phyloP scores from a whole-genome alignment of 2,113 vertebrate species.

The Plotosus lineatus region DNA sequence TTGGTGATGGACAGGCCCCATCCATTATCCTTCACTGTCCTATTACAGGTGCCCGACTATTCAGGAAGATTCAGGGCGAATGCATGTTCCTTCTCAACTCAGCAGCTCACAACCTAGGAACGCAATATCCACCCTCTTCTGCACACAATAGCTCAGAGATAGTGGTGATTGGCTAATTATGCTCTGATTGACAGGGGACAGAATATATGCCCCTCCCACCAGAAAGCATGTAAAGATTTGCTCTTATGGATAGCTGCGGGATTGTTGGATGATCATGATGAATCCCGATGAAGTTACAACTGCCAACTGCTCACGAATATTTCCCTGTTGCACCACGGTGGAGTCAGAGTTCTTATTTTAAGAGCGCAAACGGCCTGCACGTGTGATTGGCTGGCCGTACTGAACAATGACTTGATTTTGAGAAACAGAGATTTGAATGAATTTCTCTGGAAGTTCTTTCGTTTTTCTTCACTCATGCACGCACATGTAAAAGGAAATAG shows the following conservation, averaged over 20 bases:
- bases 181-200: background rate
- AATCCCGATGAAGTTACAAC: background rate
- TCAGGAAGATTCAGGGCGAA: background rate
- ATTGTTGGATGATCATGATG: background rate
- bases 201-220: background rate
- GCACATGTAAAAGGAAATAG: background rate
- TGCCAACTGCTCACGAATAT: background rate
- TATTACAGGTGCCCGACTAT: background rate
- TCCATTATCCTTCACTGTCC: background rate
- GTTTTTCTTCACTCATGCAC: background rate
- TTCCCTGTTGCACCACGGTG: background rate
- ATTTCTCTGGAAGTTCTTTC: background rate
- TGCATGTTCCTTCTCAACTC: background rate
- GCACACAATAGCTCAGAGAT: background rate
- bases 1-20: background rate
- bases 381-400: background rate
- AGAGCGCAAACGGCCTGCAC: background rate
- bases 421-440: background rate
- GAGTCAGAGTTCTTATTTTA: background rate
- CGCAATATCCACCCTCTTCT: background rate
- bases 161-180: background rate
- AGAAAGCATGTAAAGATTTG: background rate
- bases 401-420: background rate
- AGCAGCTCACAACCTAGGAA: background rate
- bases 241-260: background rate